Conservation (phyloP, 2,797 vertebrate species). For the Macropodus opercularis region DNA sequence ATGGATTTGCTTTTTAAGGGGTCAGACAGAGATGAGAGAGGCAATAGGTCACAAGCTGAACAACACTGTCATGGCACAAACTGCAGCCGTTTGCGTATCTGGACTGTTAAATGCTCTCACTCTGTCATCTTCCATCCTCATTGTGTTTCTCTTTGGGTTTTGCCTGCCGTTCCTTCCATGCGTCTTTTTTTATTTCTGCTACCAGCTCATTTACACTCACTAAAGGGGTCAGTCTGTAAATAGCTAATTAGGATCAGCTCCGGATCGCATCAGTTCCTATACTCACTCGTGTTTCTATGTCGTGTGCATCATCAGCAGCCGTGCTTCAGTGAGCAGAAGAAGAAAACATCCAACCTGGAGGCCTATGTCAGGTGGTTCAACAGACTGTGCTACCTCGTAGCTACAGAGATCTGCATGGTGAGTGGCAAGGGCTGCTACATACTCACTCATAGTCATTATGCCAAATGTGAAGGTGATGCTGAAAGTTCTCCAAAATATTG, state of each 20-base stretch:
- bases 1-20: conserved; percentile 11
- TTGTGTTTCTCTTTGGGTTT: conserved; percentile 1
- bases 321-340: conserved; percentile 89
- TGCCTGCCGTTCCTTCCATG: too few species aligned
- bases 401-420: conserved; percentile 97
- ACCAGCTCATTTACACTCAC: conserved; percentile 44
- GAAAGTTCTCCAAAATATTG: neutral
- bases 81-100: neutral
- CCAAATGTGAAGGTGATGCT: neutral
- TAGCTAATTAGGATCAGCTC: conserved; percentile 59
- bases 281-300: conserved; percentile 19
- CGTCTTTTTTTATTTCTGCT: conserved; percentile 29
- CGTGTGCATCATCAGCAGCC: conserved; percentile 72
- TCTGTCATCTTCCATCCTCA: neutral
- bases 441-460: neutral
- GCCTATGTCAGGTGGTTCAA: conserved; percentile 99
- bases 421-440: conserved; percentile 51
- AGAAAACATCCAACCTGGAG: conserved; percentile 92
- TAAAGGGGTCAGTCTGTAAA: conserved; percentile 38
- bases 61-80: conserved; percentile 10
- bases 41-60: conserved; percentile 8
- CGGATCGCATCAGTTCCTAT: conserved; percentile 17
- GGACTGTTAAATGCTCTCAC: conserved; percentile 3
- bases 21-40: conserved; percentile 19
- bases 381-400: conserved; percentile 90